phyloP scores from a whole-genome alignment of 2,797 vertebrate species.

The Parambassis ranga region DNA sequence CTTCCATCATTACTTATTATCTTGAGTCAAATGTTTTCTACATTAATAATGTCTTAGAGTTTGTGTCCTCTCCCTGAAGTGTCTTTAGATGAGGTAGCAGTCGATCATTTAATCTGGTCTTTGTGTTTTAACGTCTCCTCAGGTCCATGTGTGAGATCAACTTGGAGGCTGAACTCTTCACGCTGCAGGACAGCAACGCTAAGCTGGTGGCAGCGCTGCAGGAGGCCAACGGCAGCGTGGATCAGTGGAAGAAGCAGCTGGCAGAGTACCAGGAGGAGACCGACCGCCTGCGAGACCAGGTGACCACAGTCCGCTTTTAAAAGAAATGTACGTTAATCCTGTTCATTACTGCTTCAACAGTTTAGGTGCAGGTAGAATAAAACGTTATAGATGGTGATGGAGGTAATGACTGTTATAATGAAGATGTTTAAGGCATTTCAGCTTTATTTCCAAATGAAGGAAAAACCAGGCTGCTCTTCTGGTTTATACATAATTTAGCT shows the following conservation, averaged over 20 bases:
- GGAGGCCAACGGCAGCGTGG: constrained; percentile 89
- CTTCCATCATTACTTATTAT: constrained; percentile 23
- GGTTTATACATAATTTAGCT: background rate
- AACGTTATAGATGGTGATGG: too few relatives aligned
- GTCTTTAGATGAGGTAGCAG: too few relatives aligned
- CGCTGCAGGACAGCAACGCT: constrained; percentile 93
- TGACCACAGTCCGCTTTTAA: too few relatives aligned
- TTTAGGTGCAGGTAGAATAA: background rate
- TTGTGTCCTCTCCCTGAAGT: background rate
- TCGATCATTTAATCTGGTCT: background rate
- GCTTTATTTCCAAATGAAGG: too few relatives aligned
- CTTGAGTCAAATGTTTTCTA: background rate
- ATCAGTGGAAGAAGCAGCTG: constrained; percentile 94
- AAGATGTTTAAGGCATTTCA: too few relatives aligned
- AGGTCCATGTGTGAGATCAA: constrained; percentile 94
- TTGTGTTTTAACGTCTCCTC: constrained; percentile 1
- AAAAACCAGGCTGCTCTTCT: background rate
- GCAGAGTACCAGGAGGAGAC: constrained; percentile 91
- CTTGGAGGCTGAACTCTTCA: constrained; percentile 92
- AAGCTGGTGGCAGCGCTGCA: constrained; percentile 89
- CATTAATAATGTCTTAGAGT: background rate
- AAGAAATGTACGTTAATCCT: background rate
- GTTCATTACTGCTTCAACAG: too few relatives aligned
- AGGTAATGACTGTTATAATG: too few relatives aligned
- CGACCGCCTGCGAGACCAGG: constrained; percentile 87